Conservation (phyloP, 2,888 invertebrate genomes). For the Eristalinus sepulchralis region DNA sequence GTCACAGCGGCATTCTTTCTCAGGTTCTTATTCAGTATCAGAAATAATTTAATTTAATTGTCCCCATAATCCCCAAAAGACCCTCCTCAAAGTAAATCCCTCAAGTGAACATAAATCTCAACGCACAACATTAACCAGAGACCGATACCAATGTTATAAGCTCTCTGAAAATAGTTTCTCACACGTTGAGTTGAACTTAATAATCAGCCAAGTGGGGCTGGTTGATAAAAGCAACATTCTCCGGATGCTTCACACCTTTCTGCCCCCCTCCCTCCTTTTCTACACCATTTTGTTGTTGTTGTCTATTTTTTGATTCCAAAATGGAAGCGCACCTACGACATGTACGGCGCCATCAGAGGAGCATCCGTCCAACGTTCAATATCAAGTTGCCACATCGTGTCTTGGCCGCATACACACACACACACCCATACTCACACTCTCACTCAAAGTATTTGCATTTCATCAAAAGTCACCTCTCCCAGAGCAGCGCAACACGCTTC, state of each 20-base stretch:
- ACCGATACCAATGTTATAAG: constrained; percentile 45
- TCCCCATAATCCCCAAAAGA: not conserved
- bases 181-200: constrained; percentile 59
- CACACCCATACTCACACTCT: not conserved
- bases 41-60: too few species aligned
- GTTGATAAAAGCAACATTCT: constrained; percentile 35
- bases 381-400: constrained; percentile 52
- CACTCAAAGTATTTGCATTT: constrained; percentile 7
- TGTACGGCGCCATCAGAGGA: constrained; percentile 48
- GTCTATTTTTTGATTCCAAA: constrained; percentile 30
- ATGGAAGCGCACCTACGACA: constrained; percentile 13
- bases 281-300: not conserved
- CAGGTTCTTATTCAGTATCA: too few species aligned
- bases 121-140: constrained; percentile 63
- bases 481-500: constrained; percentile 8
- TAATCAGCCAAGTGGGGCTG: constrained; percentile 40
- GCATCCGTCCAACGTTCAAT: constrained; percentile 37
- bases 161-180: constrained; percentile 56
- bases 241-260: constrained; percentile 48
- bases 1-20: too few species aligned
- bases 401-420: not conserved
- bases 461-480: constrained; percentile 27
- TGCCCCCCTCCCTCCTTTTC: not conserved
- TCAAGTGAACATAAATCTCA: constrained; percentile 41
- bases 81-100: constrained; percentile 16